phyloP scores from a whole-genome alignment of 2,113 vertebrate genomes.

The Sinocyclocheilus anshuiensis region DNA sequence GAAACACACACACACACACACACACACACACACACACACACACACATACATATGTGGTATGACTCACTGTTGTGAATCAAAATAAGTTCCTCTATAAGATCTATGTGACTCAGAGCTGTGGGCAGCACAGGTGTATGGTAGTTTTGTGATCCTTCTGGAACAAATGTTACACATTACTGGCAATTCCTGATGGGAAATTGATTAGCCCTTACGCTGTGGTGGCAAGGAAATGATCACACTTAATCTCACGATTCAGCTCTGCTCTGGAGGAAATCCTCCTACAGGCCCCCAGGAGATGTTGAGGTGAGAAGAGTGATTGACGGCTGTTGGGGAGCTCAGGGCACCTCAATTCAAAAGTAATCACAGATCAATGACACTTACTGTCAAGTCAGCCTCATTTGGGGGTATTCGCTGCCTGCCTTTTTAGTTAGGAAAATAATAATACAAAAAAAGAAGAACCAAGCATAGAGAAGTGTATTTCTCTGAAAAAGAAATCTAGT shows the following conservation, averaged over 20 bases:
- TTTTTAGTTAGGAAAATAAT: neutral
- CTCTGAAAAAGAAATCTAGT: neutral
- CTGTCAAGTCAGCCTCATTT: conserved; percentile 32
- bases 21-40: too few relatives aligned
- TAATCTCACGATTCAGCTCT: conserved; percentile 17
- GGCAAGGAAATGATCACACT: neutral
- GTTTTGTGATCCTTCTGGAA: neutral
- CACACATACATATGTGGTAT: neutral
- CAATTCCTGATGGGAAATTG: conserved; percentile 15
- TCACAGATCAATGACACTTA: conserved; percentile 43
- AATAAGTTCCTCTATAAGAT: neutral
- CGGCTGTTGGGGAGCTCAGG: neutral
- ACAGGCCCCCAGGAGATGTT: neutral
- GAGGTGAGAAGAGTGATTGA: conserved; percentile 31
- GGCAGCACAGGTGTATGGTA: neutral
- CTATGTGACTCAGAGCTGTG: conserved; percentile 8
- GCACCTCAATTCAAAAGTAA: conserved; percentile 37
- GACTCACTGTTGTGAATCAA: conserved; percentile 13
- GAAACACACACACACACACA: neutral
- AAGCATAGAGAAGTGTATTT: neutral
- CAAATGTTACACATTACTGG: neutral
- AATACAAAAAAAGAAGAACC: too few relatives aligned
- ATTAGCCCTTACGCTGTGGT: neutral
- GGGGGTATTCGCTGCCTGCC: neutral
- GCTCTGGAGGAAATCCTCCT: conserved; percentile 16